phyloP scores from a whole-genome alignment of 2,797 vertebrate genomes.

The Tangara arthus region DNA sequence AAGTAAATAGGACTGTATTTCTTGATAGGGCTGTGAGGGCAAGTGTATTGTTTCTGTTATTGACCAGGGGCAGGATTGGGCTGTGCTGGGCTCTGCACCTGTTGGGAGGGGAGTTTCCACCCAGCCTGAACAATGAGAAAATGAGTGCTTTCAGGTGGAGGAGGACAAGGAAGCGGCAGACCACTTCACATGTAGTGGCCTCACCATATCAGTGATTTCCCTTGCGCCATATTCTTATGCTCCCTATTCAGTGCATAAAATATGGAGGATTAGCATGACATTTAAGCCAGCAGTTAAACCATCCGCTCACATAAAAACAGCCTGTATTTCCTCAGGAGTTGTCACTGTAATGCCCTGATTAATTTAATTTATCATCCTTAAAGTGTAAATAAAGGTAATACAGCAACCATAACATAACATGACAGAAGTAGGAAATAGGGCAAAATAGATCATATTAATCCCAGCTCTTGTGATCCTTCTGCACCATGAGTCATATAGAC shows the following conservation, averaged over 20 bases:
- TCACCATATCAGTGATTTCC: not conserved
- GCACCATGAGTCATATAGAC: not conserved
- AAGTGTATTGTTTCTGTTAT: not conserved
- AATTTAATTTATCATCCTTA: not conserved
- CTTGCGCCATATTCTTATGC: not conserved
- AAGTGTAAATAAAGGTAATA: not conserved
- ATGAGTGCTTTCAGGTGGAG: not conserved
- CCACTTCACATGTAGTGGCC: accelerated
- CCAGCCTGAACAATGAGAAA: not conserved
- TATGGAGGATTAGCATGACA: not conserved
- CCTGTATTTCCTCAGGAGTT: not conserved
- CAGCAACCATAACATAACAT: not conserved
- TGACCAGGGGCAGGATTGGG: not conserved
- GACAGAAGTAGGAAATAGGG: not conserved
- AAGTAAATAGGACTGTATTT: not conserved
- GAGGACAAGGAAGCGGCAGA: accelerated
- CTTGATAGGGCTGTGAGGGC: not conserved
- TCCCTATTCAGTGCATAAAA: not conserved
- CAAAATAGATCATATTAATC: not conserved
- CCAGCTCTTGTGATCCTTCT: not conserved
- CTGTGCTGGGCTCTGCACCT: not conserved
- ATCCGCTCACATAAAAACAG: not conserved
- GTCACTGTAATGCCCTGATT: not conserved
- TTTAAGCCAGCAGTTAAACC: not conserved
- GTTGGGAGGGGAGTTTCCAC: not conserved